Evolutionary conservation across 2,113 vertebrate species (phyloP), one percentile per base, ranked within the genome.

Genomic region (Alligator sinensis): DNA sequence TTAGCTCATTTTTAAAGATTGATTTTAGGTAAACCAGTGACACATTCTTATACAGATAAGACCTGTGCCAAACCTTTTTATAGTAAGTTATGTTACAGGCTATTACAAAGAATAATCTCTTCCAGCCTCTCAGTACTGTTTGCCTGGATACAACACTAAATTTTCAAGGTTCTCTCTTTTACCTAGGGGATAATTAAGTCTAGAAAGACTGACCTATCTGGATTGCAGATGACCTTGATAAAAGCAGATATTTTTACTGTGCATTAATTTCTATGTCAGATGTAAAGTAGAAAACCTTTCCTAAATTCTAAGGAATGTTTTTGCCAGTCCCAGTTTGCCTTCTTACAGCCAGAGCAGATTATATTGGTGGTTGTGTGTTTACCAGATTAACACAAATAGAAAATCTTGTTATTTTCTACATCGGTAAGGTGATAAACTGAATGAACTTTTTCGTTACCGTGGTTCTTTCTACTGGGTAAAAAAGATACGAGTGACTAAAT

Each of bases 361-460:
- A 54, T 74, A n/a, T 74, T 94, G 95, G 28, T 68, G 15, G 60
- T 87, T 80, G 84, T 22, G 72, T 57, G 94, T 91, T 30, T 85
- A 58, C 93, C 88, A 80, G 82, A 87, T 95, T 93, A 89, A 58
- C 91, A 86, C 82, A 38, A 82, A 58, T 75, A 87, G 64, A 93
- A 15, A 63, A 72, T 96, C 92, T 96, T 61, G 13, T 75, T 93
- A 58, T 91, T 75, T 91, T 87, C 87, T 84, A 59, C 58, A 75
- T 86, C 63, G 94, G 28, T 54, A 85, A 61, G 61, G 64, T 92
- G 86, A 84, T 94, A 57, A 81, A 85, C 89, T 90, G 19, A 0
- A 0, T 94, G 77, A 96, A 80, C 87, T 90, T 91, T 95, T 93
- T 94, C 80, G 80, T 81, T 91, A 90, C 58, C 92, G 54, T 89